These are phyloP conservation scores for Pogona vitticeps DNA, from an alignment of 2,113 vertebrate species.

Conservation along the genomic window DNA sequence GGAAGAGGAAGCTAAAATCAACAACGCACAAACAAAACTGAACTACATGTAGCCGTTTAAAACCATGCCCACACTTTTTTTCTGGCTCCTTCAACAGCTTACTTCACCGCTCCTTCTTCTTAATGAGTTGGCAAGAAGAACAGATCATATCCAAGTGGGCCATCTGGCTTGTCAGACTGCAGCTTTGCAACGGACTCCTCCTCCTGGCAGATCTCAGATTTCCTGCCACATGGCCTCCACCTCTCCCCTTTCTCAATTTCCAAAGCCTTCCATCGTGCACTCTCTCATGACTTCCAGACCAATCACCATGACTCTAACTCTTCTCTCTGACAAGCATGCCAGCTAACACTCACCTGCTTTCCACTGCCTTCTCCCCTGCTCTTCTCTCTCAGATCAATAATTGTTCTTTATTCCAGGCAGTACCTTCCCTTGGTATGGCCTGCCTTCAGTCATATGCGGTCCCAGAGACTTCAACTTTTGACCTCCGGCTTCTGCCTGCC, in stretches of 20 bases:
- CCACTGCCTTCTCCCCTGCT: neutral
- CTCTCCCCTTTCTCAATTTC: neutral
- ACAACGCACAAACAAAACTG: slow-evolving; percentile 13
- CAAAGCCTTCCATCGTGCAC: neutral
- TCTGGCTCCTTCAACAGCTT: neutral
- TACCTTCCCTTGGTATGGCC: neutral
- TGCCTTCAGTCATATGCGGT: neutral
- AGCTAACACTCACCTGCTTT: neutral
- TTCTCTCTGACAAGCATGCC: neutral
- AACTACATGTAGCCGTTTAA: neutral
- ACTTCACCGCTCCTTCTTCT: slow-evolving; percentile 5
- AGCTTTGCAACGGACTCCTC: neutral
- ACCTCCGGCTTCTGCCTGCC: neutral
- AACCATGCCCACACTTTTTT: neutral
- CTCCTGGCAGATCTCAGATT: neutral
- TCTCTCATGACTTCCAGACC: neutral
- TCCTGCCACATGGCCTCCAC: neutral
- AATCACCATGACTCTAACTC: neutral
- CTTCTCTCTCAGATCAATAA: neutral
- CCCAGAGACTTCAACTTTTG: neutral
- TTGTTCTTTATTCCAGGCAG: neutral
- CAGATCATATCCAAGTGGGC: neutral
- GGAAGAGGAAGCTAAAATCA: neutral
- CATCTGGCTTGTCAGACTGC: slow-evolving; percentile 8
- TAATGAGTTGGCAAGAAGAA: slow-evolving; percentile 1